Conservation (phyloP, 2,888 invertebrate species). For the Dasysyrphus tricinctus region DNA sequence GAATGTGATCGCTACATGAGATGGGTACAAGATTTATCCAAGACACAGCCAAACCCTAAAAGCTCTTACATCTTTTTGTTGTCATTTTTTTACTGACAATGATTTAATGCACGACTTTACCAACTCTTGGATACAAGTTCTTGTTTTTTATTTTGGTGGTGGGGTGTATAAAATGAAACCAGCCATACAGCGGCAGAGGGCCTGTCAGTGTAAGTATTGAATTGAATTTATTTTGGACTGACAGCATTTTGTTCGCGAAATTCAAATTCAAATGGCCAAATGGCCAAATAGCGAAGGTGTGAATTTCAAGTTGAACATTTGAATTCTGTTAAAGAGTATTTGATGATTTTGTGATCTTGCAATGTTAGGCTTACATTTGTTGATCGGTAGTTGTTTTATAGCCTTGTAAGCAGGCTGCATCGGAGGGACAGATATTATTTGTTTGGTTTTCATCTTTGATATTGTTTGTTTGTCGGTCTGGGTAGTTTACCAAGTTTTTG, state of each 20-base stretch:
- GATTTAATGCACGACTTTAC: constrained; percentile 20
- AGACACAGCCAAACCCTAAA: constrained; percentile 39
- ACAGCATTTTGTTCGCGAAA: constrained; percentile 8
- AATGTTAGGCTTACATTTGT: not conserved
- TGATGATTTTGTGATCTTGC: constrained; percentile 26
- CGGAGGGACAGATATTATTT: constrained; percentile 21
- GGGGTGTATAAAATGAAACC: constrained; percentile 8
- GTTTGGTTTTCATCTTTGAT: constrained; percentile 21
- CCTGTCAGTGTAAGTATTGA: constrained; percentile 1
- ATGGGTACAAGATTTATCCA: constrained; percentile 8
- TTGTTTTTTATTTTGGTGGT: constrained; percentile 6
- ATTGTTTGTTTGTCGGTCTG: constrained; percentile 49
- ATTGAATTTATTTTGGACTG: constrained; percentile 13
- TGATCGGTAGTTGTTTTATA: not conserved
- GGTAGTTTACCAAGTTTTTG: constrained; percentile 44
- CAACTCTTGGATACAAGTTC: constrained; percentile 30
- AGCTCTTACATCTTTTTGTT: constrained; percentile 23
- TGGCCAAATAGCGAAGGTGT: constrained; percentile 47
- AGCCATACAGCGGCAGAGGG: not conserved
- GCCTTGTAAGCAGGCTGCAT: not conserved
- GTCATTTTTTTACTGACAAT: constrained; percentile 13
- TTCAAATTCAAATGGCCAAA: not conserved
- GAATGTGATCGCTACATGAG: not conserved
- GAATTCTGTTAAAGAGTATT: not conserved
- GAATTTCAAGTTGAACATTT: constrained; percentile 50